phyloP scores from a whole-genome alignment of 2,888 invertebrate species.

The Cephus pulcher region DNA sequence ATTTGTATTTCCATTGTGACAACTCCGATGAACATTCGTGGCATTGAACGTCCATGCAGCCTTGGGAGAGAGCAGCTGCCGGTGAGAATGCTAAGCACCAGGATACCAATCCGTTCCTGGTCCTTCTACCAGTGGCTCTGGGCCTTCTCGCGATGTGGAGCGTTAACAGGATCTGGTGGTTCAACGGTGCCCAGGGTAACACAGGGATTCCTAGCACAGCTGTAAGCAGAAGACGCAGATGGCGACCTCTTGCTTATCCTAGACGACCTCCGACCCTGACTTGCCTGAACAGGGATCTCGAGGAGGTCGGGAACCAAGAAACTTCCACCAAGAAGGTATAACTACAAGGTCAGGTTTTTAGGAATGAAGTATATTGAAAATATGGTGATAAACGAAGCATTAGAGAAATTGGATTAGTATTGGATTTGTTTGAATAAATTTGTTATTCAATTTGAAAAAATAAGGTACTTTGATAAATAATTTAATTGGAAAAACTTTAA shows the following conservation, averaged over 20 bases:
- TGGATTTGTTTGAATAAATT: background rate
- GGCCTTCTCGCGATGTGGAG: constrained; percentile 3
- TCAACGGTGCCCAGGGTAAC: constrained; percentile 4
- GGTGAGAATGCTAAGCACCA: constrained; percentile 1
- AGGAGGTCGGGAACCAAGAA: background rate
- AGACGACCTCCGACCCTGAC: constrained; percentile 7
- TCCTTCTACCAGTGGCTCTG: constrained; percentile 2
- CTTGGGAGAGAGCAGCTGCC: background rate
- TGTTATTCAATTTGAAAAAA: background rate
- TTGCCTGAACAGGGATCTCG: background rate
- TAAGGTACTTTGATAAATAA: no score
- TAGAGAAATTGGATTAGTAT: background rate
- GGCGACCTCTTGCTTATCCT: constrained; percentile 2
- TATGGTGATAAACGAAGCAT: background rate
- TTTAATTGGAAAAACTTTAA: background rate
- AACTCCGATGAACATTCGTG: background rate
- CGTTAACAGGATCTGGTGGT: constrained; percentile 6
- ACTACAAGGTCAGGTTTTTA: background rate
- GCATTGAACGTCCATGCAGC: background rate
- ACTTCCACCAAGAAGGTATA: background rate
- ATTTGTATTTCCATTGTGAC: background rate
- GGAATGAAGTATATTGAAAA: background rate
- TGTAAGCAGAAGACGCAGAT: constrained; percentile 7
- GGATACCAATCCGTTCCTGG: background rate
- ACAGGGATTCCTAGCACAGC: constrained; percentile 9